Percentiles rank a stretch among this genome's conserved stretches.
Evolutionary conservation across 2,888 invertebrate genomes (phyloP).

Genomic region (Podotricha telesiphe): DNA sequence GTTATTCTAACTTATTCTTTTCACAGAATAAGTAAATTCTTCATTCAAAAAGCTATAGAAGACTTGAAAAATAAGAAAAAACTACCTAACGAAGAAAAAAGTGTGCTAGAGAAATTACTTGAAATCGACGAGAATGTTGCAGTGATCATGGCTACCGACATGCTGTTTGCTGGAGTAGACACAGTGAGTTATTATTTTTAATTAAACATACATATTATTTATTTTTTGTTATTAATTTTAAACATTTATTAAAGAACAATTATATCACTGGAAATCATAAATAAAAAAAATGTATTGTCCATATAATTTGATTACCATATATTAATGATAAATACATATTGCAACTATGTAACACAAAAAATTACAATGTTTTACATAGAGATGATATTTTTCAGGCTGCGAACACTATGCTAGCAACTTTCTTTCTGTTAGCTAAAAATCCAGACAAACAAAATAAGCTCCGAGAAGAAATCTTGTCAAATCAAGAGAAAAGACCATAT

Average conservation of each 20-base stretch:
- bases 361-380: neutral
- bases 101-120: constrained; percentile 85
- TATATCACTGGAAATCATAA: too few species aligned
- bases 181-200: constrained; percentile 76
- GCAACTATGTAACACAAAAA: too few species aligned
- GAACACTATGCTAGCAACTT: constrained; percentile 78
- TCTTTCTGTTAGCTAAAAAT: constrained; percentile 86
- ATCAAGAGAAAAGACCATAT: constrained; percentile 76
- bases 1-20: neutral
- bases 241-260: too few species aligned
- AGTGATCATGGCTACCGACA: constrained; percentile 86
- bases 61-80: constrained; percentile 52
- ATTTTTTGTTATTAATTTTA: too few species aligned
- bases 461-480: constrained; percentile 79
- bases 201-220: neutral
- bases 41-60: constrained; percentile 34
- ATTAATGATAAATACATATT: too few species aligned
- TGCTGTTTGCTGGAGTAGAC: constrained; percentile 87
- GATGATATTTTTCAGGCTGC: constrained; percentile 73
- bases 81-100: constrained; percentile 61
- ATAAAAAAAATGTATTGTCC: too few species aligned
- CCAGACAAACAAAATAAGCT: constrained; percentile 85
- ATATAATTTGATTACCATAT: too few species aligned
- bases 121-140: constrained; percentile 84
- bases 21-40: constrained; percentile 36